Evolutionary conservation across 2,888 invertebrate species (phyloP), one percentile per base, ranked within the genome.

Genomic region (Cepaea hortensis): DNA sequence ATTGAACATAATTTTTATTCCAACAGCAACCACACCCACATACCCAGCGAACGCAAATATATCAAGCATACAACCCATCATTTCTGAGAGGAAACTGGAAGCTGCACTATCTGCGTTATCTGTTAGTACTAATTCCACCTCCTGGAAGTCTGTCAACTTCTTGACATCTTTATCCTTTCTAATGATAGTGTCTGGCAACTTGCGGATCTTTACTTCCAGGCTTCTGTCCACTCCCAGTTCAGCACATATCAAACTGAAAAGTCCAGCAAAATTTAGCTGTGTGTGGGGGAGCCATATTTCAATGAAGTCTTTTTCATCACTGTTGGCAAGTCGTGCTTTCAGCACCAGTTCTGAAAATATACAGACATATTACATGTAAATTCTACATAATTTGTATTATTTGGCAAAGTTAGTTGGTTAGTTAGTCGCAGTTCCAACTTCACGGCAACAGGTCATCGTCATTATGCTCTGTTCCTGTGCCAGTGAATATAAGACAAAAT

Each of bases 151-250:
- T 46, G 92, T 93, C 77, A 96, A 94, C 90, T 96, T 93, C 90
- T 95, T 95, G 0, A 96, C 96, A 93, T 96, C 96, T 91, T 96
- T 96, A 92, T 96, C 96, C 91, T 96, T 96, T 68, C 96, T 94
- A 70, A 96, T 92, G 89, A 96, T 95, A 0, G 96, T 96, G 91
- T 96, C 96, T 1, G 96, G 96, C 70, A 96, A 94, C 94, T 96
- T 96, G 79, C 96, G 94, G 73, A 96, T 93, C 89, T 96, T 95
- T 91, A 95, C 95, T 65, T 94, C 93, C 2, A 92, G 88, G 77
- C 94, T 92, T 75, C 95, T 94, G 88, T 94, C 94, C 7, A 96
- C 94, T 86, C 95, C 95, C 80, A 96, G 93, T 93, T 96, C 96
- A 90, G 95, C 95, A 92, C 96, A 96, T 92, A 96, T 96, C 35